Base-by-base conservation (phyloP, 1,140 invertebrate genomes). In the Drosophila kanapiae region DNA sequence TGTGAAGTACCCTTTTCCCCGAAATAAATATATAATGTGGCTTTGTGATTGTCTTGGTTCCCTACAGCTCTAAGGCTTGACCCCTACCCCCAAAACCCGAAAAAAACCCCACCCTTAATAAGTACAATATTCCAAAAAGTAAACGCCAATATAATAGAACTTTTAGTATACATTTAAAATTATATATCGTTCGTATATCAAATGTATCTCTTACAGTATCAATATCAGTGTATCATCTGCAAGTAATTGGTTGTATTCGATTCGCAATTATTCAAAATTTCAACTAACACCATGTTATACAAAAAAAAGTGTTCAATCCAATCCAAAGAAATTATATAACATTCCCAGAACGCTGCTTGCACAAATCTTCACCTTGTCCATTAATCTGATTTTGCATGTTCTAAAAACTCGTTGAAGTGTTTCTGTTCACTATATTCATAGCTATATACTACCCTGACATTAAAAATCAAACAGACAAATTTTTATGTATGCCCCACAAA, bases 211-310 rank as follows among this genome's bases (percentile, higher is more conserved):
- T 90, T 85, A 90, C 75, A 85, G 78, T 84, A 77, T 71, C 68
- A 68, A 42, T 78, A 65, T 57, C 40, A 49, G 60, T 74, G 18
- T 65, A 43, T 90, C 78, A 85, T 79, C 81, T 78, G 81, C 78
- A 88, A 88, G 82, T 85, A 88, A 91, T 88, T 90, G 86, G 75
- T 85, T 79, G 16, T 70, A 65, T 90, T 81, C 29, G 69, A 72
- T 42, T 60, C 13, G 16, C 63, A 69, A 60, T 29, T 77, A 84
- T 81, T 88, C 70, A 27, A 79, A 88, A 88, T 76, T 88, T 49
- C 1, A 33, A 57, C 60, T 58, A 75, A 74, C 68, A 18, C 18
- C 16, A 6, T n/a, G 23, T 38, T 71, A 29, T 49, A 37, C 35
- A 23, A 37, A 29, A 43, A 43, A 14, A 6, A 23, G 67, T 72